Evolutionary conservation across 2,113 vertebrate species (phyloP).

Genomic region (Oreotragus oreotragus): DNA sequence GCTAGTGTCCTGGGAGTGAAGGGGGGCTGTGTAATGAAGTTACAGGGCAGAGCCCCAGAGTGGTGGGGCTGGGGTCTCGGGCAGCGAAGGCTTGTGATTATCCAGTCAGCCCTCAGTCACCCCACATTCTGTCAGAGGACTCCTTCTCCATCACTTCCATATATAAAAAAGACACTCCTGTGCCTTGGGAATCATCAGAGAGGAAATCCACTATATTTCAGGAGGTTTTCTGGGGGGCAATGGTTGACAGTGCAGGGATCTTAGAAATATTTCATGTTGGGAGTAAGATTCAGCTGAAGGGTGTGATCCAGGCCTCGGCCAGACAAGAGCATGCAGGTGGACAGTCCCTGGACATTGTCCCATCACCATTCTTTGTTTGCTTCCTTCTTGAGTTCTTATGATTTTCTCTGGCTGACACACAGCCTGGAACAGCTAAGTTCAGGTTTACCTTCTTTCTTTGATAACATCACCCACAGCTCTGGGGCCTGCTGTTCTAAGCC

Average conservation of each 20-base stretch:
- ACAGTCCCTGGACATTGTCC: accelerated
- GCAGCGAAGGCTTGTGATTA: background rate
- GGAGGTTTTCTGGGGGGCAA: background rate
- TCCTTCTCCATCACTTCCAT: background rate
- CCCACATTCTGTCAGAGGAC: background rate
- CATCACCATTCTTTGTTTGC: background rate
- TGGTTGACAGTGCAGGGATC: background rate
- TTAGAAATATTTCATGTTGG: background rate
- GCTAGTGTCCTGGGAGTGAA: background rate
- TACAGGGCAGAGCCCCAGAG: background rate
- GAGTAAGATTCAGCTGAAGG: background rate
- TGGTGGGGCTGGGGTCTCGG: background rate
- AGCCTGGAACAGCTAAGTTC: background rate
- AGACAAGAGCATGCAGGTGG: background rate
- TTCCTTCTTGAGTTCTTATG: background rate
- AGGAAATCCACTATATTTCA: background rate
- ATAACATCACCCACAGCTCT: background rate
- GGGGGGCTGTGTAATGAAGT: background rate
- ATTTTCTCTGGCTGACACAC: background rate
- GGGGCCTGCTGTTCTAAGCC: too few species aligned
- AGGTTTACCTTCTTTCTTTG: background rate
- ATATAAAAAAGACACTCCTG: background rate
- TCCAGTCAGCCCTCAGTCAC: background rate
- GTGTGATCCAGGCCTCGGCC: background rate
- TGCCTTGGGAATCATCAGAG: background rate